These are phyloP conservation scores for Bombus pascuorum DNA, from an alignment of 1,140 invertebrate species.

Conservation along the genomic window DNA sequence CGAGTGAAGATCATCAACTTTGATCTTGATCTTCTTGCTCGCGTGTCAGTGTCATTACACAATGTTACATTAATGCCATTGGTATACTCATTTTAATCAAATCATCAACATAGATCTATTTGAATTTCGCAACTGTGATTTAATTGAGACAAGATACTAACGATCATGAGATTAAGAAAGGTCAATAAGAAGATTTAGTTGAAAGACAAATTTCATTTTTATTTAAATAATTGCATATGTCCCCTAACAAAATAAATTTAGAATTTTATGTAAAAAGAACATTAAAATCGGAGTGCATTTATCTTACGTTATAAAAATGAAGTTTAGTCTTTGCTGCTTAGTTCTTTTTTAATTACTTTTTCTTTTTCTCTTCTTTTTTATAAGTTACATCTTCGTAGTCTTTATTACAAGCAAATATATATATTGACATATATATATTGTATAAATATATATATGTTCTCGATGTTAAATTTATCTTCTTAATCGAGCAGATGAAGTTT, in stretches of 20 bases:
- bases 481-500: constrained; percentile 2
- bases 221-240: not conserved
- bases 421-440: too few relatives aligned
- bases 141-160: not conserved
- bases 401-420: constrained; percentile 6
- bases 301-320: not conserved
- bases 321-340: not conserved
- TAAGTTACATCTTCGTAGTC: not conserved
- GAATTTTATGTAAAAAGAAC: not conserved
- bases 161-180: not conserved
- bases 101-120: not conserved
- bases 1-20: not conserved
- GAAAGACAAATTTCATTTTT: not conserved
- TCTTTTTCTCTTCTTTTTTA: not conserved
- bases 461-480: not conserved
- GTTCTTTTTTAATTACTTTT: not conserved
- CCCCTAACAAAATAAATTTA: not conserved
- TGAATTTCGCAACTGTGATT: constrained; percentile 16
- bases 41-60: not conserved
- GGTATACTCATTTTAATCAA: not conserved
- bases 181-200: not conserved
- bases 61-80: not conserved
- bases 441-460: not conserved
- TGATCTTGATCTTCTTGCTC: not conserved
- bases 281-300: not conserved